A percentile compares a stretch with the other conserved stretches of the same genome.
These are phyloP conservation scores for Phrynocephalus guinanensis DNA, from an alignment of 2,797 vertebrate species.

Conservation along the genomic window DNA sequence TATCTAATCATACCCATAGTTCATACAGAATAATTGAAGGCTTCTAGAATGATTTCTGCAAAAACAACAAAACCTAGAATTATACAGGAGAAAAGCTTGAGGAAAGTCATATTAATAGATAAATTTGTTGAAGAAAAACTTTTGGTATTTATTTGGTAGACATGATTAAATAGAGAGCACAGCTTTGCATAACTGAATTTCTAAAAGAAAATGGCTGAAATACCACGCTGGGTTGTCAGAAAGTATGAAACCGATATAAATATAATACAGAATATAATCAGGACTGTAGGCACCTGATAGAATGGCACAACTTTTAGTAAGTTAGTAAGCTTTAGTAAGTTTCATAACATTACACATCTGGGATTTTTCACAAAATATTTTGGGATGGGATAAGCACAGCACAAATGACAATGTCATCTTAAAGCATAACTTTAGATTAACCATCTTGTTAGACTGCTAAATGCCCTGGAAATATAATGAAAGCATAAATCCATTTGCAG, in stretches of 20 bases:
- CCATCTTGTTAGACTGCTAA: too few species aligned
- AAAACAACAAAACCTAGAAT: not conserved
- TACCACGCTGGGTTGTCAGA: not conserved
- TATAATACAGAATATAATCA: not conserved
- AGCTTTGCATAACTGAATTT: not conserved
- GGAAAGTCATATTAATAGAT: not conserved
- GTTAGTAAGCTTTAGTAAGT: too few species aligned
- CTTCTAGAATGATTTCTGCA: not conserved
- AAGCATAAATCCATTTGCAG: too few species aligned
- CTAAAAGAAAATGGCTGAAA: not conserved
- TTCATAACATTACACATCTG: too few species aligned
- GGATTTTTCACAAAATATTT: too few species aligned
- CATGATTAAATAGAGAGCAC: conserved; percentile 10
- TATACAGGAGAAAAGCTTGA: not conserved
- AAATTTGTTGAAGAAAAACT: not conserved
- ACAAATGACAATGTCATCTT: too few species aligned
- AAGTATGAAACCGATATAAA: not conserved
- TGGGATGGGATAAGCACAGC: too few species aligned
- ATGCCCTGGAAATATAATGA: too few species aligned
- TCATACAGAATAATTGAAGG: not conserved
- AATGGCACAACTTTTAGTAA: too few species aligned
- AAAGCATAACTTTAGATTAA: too few species aligned
- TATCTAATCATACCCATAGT: not conserved
- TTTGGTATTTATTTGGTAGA: not conserved
- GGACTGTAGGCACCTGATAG: too few species aligned